Evolutionary conservation across 2,888 invertebrate genomes (phyloP).

Genomic region (Caenorhabditis parvicauda): DNA sequence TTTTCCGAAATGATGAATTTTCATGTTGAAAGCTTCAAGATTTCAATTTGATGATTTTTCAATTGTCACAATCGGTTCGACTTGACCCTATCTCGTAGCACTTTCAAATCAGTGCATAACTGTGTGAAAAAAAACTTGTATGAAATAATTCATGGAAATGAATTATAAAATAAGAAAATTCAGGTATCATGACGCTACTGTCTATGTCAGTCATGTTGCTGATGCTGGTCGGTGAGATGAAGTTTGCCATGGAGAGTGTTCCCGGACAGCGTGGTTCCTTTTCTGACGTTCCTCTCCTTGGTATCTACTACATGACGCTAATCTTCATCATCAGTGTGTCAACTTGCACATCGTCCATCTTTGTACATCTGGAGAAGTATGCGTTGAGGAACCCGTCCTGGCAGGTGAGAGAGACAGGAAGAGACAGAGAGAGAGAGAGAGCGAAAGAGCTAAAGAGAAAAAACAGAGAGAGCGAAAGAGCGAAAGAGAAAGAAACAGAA

Average conservation of each 20-base stretch:
- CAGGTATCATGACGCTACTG: slow-evolving; percentile 66
- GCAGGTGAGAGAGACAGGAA: slow-evolving; percentile 24
- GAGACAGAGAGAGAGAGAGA: neutral
- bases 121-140: neutral
- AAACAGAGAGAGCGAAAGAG: neutral
- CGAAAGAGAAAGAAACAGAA: neutral
- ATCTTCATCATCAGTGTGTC: slow-evolving; percentile 55
- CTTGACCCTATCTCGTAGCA: no score
- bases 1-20: no score
- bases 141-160: neutral
- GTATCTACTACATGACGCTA: slow-evolving; percentile 63
- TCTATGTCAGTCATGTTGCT: slow-evolving; percentile 67
- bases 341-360: slow-evolving; percentile 57
- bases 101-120: neutral
- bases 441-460: neutral
- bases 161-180: neutral
- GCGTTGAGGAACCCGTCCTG: slow-evolving; percentile 55
- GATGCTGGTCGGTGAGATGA: slow-evolving; percentile 67
- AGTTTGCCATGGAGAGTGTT: slow-evolving; percentile 61
- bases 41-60: no score
- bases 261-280: slow-evolving; percentile 64
- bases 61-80: no score
- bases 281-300: slow-evolving; percentile 66
- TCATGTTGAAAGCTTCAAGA: no score
- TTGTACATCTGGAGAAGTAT: slow-evolving; percentile 59